Evolutionary conservation across 2,113 vertebrate species (phyloP).

Genomic region (Dicerorhinus sumatrensis): DNA sequence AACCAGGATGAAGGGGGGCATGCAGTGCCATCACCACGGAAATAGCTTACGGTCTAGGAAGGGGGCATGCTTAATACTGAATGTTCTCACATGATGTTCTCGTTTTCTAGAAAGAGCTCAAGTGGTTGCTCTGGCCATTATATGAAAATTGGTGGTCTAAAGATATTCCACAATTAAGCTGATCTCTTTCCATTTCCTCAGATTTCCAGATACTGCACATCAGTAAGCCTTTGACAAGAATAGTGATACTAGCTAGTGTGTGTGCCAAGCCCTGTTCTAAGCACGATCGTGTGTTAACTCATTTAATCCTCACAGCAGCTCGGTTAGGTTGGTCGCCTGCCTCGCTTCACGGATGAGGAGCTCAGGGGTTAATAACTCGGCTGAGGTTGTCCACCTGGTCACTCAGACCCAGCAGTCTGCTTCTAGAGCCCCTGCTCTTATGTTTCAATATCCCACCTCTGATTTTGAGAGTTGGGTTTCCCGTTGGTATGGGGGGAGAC

Average conservation of each 20-base stretch:
- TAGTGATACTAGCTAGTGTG: background rate
- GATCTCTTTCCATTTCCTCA: background rate
- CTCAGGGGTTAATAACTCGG: fast-evolving
- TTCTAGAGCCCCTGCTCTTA: background rate
- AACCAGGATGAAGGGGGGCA: background rate
- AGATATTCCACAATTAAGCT: background rate
- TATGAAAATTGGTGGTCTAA: background rate
- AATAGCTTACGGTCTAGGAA: background rate
- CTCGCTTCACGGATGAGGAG: background rate
- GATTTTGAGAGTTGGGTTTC: background rate
- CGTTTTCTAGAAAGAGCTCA: background rate
- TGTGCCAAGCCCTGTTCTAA: background rate
- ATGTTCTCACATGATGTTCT: background rate
- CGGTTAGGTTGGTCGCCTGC: fast-evolving
- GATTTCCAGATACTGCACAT: background rate
- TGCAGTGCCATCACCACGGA: background rate
- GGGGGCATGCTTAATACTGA: background rate
- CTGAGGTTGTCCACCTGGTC: background rate
- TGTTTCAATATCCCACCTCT: background rate
- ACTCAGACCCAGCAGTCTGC: background rate
- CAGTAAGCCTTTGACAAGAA: background rate
- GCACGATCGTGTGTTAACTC: fast-evolving
- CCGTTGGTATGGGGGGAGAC: no score
- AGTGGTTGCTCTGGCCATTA: background rate
- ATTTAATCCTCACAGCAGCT: background rate